Evolutionary conservation across 2,888 invertebrate genomes (phyloP).

Genomic region (Empis livida): DNA sequence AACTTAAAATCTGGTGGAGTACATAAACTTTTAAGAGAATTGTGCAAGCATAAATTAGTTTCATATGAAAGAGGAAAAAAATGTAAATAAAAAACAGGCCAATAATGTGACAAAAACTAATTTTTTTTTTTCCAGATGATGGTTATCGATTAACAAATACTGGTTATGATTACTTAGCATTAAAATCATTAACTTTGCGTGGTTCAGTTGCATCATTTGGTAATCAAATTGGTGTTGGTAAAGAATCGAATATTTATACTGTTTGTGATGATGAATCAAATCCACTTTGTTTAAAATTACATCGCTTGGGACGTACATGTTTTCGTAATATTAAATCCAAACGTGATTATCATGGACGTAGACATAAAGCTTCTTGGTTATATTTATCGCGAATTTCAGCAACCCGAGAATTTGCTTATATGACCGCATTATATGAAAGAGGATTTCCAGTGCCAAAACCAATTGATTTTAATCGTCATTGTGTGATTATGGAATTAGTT

Average conservation of each 20-base stretch:
- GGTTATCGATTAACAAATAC: slow-evolving; percentile 91
- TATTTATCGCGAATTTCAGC: slow-evolving; percentile 94
- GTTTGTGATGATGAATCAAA: slow-evolving; percentile 69
- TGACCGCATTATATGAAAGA: slow-evolving; percentile 83
- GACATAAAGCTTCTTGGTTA: slow-evolving; percentile 85
- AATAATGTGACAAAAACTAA: not conserved
- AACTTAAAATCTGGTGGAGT: slow-evolving; percentile 87
- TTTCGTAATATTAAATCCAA: slow-evolving; percentile 93
- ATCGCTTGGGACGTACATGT: slow-evolving; percentile 84
- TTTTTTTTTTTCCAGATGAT: slow-evolving; percentile 52
- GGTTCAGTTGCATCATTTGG: slow-evolving; percentile 77
- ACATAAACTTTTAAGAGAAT: slow-evolving; percentile 76
- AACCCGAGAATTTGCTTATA: slow-evolving; percentile 93
- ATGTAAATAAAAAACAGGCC: slow-evolving; percentile 46
- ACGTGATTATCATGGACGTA: slow-evolving; percentile 89
- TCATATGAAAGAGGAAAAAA: slow-evolving; percentile 89
- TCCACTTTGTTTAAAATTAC: slow-evolving; percentile 80
- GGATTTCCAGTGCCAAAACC: slow-evolving; percentile 93
- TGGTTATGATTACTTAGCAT: slow-evolving; percentile 93
- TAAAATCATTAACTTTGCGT: slow-evolving; percentile 73
- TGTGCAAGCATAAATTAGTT: slow-evolving; percentile 82
- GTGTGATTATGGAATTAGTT: slow-evolving; percentile 91
- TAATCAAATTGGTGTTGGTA: slow-evolving; percentile 97
- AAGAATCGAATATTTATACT: slow-evolving; percentile 93
- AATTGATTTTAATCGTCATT: slow-evolving; percentile 87